Evolutionary conservation across 35 echinoderm and acorn worm species (phyloP).

Genomic region (Apostichopus japonicus): DNA sequence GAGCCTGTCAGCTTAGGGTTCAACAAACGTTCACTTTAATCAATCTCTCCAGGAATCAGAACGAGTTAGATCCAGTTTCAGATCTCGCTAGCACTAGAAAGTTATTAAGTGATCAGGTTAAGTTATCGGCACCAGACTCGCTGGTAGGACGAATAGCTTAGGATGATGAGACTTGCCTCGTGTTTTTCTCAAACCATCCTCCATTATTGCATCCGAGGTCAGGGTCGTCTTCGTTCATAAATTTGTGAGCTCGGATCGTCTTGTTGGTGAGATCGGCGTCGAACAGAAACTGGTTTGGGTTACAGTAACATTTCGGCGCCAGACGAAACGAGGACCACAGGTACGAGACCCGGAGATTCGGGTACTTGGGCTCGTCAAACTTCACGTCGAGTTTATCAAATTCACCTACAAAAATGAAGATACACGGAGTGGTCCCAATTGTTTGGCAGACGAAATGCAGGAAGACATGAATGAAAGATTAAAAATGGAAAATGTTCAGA

Average conservation of each 20-base stretch:
- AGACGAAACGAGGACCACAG: slow-evolving; percentile 75
- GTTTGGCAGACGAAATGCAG: neutral
- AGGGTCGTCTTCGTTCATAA: slow-evolving; percentile 66
- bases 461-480: neutral
- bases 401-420: slow-evolving; percentile 15
- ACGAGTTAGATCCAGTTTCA: too few species aligned
- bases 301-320: slow-evolving; percentile 94
- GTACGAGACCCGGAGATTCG: slow-evolving; percentile 83
- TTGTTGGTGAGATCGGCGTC: slow-evolving; percentile 81
- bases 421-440: too few species aligned
- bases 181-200: slow-evolving; percentile 76
- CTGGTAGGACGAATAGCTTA: too few species aligned
- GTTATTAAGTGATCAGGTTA: too few species aligned
- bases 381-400: slow-evolving; percentile 83
- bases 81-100: too few species aligned
- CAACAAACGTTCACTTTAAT: too few species aligned
- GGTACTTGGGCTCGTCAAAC: slow-evolving; percentile 77
- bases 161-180: slow-evolving; percentile 74
- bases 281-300: slow-evolving; percentile 83
- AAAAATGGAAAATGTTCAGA: neutral
- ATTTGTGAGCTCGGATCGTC: slow-evolving; percentile 86
- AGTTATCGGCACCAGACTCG: too few species aligned
- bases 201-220: slow-evolving; percentile 75
- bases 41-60: too few species aligned
- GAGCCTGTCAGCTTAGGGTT: too few species aligned